A percentile compares a stretch with the other conserved stretches of the same genome.
Conservation (phyloP, 2,797 vertebrate genomes). For the Sebastes cheni region DNA sequence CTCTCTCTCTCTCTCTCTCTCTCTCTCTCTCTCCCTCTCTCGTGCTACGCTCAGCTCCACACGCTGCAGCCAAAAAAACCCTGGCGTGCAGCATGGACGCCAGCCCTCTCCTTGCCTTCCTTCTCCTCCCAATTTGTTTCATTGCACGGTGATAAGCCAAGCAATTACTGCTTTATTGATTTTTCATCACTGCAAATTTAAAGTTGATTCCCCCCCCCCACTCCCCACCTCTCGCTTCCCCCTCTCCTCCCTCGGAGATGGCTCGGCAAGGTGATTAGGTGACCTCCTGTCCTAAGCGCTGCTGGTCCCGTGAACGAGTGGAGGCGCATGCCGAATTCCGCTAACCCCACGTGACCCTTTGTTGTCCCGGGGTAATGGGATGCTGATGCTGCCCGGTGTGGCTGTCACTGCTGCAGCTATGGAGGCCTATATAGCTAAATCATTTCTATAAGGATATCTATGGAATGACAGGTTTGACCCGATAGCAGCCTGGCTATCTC, state of each 20-base stretch:
- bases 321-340: constrained; percentile 84
- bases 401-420: constrained; percentile 49
- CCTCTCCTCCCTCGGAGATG: constrained; percentile 77
- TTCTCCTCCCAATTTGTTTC: constrained; percentile 89
- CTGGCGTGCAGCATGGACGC: constrained; percentile 77
- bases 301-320: constrained; percentile 29
- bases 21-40: neutral
- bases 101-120: constrained; percentile 82
- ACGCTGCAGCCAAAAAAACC: constrained; percentile 77
- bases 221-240: neutral
- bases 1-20: constrained; percentile 6
- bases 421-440: constrained; percentile 50
- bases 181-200: constrained; percentile 97
- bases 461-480: constrained; percentile 53
- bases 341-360: constrained; percentile 87
- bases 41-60: constrained; percentile 48
- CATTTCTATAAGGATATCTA: constrained; percentile 69
- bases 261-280: constrained; percentile 86
- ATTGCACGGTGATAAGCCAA: constrained; percentile 91
- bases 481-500: constrained; percentile 46
- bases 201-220: constrained; percentile 79
- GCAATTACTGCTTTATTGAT: constrained; percentile 98
- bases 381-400: constrained; percentile 71
- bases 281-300: constrained; percentile 79
- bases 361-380: constrained; percentile 88